Evolutionary conservation across 2,113 vertebrate species (phyloP), one percentile per base, ranked within the genome.

Genomic region (Passerina amoena): DNA sequence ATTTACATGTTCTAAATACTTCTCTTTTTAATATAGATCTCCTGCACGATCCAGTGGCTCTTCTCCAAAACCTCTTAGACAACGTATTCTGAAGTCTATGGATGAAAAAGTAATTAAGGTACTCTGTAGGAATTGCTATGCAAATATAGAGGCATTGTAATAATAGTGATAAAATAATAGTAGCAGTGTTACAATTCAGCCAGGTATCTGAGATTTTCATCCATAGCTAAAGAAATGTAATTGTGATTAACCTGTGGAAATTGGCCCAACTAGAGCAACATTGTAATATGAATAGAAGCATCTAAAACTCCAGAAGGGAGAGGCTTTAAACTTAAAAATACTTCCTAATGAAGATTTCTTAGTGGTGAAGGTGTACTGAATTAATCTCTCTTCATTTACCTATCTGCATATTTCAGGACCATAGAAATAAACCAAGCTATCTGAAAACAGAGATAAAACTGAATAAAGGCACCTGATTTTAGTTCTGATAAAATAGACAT

Each of bases 41-140:
- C 99, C 99, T 5, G 97, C 94, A 94, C 98, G 97, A 96, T 92
- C 97, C 30, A 96, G 37, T 66, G 98, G 98, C 92, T 97, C 96
- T 81, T 98, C 97, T 90, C 97, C 98, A 91, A 98, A 99, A 96
- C 96, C 98, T 85, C 97, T 99, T 40, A 98, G 94, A 94, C 98
- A 98, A 83, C 98, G 98, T 54, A 77, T 99, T 96, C 97, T 96
- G 90, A 98, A 97, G 77, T 97, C 94, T 53, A 56, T 96, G 73
- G 96, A 98, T 94, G 97, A 97, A 93, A 98, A 98, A 86, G 98
- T 98, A 91, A 89, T 89, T 53, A 98, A 99, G 99, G 99, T 99
- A 99, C 8, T 83, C 11, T 82, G 47, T 86, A 66, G 82, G 6
- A 80, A 53, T 82, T 68, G 3, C 16, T 71, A 6, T 87, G 9